These are phyloP conservation scores for Papilio polyxenes DNA, from an alignment of 1,140 invertebrate genomes.

Conservation along the genomic window DNA sequence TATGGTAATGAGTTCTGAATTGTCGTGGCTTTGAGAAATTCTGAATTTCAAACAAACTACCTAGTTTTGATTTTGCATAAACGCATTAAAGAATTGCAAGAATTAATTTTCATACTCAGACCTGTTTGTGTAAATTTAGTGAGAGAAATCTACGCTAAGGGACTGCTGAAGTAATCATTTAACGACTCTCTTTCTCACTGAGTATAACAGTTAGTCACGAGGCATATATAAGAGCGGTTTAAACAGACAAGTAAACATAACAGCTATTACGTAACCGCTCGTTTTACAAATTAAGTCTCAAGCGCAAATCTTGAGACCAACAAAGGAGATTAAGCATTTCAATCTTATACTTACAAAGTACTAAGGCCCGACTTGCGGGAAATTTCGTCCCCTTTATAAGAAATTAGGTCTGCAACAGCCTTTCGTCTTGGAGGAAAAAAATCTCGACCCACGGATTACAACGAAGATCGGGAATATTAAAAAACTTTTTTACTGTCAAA, in stretches of 20 bases:
- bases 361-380: slow-evolving; percentile 28
- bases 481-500: slow-evolving; percentile 34
- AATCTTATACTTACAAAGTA: slow-evolving; percentile 38
- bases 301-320: slow-evolving; percentile 27
- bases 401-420: slow-evolving; percentile 33
- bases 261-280: neutral
- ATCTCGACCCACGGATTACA: slow-evolving; percentile 20
- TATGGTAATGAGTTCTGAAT: too few species aligned
- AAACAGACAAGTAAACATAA: neutral
- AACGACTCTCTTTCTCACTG: neutral
- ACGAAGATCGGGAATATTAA: slow-evolving; percentile 21
- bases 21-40: too few species aligned
- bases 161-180: neutral
- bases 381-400: slow-evolving; percentile 32
- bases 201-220: neutral
- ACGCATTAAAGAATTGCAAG: too few species aligned
- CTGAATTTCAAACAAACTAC: too few species aligned
- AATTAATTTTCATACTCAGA: too few species aligned
- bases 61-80: too few species aligned
- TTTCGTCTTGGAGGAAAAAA: slow-evolving; percentile 16
- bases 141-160: neutral
- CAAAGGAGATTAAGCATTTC: slow-evolving; percentile 37
- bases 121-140: too few species aligned
- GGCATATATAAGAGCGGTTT: neutral
- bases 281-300: slow-evolving; percentile 27